Conservation (phyloP, 1,140 invertebrate species). For the Palaemon carinicauda region DNA sequence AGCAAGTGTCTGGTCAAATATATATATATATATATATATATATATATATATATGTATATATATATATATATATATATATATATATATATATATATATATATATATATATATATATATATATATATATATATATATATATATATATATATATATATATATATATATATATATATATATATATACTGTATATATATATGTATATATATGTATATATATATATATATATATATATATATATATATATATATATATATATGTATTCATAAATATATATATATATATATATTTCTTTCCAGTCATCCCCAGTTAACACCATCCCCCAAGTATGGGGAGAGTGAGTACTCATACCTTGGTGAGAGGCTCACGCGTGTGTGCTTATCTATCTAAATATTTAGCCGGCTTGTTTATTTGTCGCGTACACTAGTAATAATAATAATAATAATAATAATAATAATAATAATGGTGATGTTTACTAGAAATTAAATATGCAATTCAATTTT, state of each 20-base stretch:
- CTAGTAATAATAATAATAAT: no score
- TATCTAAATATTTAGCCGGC: no score
- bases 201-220: background rate
- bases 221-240: background rate
- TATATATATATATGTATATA: background rate
- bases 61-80: constrained; percentile 2
- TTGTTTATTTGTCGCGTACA: no score
- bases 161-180: background rate
- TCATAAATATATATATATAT: no score
- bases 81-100: constrained; percentile 2
- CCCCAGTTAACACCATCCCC: no score
- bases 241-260: background rate
- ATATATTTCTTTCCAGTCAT: no score
- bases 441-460: no score
- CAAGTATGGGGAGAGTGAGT: no score
- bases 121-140: constrained; percentile 2
- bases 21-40: constrained; percentile 2
- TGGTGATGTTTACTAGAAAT: no score
- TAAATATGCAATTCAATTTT: no score
- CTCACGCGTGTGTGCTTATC: no score
- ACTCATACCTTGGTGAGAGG: no score
- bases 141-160: background rate
- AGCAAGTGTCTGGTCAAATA: background rate
- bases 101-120: background rate
- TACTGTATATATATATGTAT: background rate